Evolutionary conservation across 2,797 vertebrate species (phyloP).

Genomic region (Enteromius anoplus): DNA sequence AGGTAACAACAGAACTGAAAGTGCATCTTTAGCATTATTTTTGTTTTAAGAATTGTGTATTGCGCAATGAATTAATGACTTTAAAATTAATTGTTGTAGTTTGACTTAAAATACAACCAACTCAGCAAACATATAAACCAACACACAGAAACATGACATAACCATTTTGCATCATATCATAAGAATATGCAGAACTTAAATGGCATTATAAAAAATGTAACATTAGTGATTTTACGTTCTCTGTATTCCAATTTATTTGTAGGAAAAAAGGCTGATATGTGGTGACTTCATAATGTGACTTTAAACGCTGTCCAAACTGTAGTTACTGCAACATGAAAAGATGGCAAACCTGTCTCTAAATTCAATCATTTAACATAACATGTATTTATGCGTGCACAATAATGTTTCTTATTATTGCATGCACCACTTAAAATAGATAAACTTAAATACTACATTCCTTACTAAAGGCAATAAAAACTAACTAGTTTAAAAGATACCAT

Average conservation of each 20-base stretch:
- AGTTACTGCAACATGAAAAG: neutral
- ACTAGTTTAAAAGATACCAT: slow-evolving; percentile 7
- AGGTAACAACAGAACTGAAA: neutral
- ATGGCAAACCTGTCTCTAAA: neutral
- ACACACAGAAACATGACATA: slow-evolving; percentile 8
- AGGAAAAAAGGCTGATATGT: slow-evolving; percentile 36
- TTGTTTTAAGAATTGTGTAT: neutral
- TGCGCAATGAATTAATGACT: neutral
- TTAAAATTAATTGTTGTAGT: neutral
- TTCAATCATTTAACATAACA: neutral
- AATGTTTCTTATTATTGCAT: slow-evolving; percentile 19
- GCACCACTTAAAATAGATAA: slow-evolving; percentile 4
- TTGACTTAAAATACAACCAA: slow-evolving; percentile 14
- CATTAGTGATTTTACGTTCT: neutral
- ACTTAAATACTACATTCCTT: slow-evolving; percentile 9
- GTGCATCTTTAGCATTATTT: neutral
- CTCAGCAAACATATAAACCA: slow-evolving; percentile 7
- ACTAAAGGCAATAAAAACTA: neutral
- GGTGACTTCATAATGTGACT: slow-evolving; percentile 66
- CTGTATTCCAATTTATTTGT: neutral
- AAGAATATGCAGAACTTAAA: slow-evolving; percentile 10
- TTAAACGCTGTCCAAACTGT: neutral
- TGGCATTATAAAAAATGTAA: neutral
- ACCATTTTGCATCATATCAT: slow-evolving; percentile 17
- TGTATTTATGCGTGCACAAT: slow-evolving; percentile 33